A percentile compares a stretch with the other conserved stretches of the same genome.
These are phyloP conservation scores for Ahaetulla prasina DNA, from an alignment of 2,113 vertebrate genomes.

Conservation along the genomic window DNA sequence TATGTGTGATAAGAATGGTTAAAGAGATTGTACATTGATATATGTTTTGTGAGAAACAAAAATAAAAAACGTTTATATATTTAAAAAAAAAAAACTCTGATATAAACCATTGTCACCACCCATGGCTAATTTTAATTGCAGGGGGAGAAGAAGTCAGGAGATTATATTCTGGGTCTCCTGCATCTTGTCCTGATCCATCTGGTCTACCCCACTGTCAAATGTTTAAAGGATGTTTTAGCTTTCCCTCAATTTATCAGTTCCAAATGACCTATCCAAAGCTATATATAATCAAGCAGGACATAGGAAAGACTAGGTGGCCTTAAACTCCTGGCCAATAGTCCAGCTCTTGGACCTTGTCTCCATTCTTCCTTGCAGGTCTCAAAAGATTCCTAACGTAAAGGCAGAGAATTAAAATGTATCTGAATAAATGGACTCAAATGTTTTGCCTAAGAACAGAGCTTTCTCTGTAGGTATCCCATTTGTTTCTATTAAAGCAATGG, in stretches of 20 bases:
- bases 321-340: neutral
- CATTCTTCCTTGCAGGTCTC: neutral
- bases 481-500: neutral
- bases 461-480: neutral
- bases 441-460: neutral
- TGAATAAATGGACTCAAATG: neutral
- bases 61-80: too few relatives aligned
- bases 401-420: neutral
- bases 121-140: neutral
- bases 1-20: too few relatives aligned
- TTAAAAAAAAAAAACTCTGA: too few relatives aligned
- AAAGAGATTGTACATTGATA: too few relatives aligned
- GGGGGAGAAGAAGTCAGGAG: neutral
- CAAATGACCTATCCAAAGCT: neutral
- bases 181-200: neutral
- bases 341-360: neutral
- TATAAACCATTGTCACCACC: neutral
- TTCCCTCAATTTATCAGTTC: neutral
- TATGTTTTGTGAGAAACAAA: too few relatives aligned
- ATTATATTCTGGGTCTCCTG: neutral
- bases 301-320: neutral
- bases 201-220: neutral
- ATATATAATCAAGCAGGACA: neutral
- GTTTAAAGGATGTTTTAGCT: neutral
- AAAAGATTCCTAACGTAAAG: neutral